Evolutionary conservation across 1,140 invertebrate genomes (phyloP).

Genomic region (Drosophila takahashii): DNA sequence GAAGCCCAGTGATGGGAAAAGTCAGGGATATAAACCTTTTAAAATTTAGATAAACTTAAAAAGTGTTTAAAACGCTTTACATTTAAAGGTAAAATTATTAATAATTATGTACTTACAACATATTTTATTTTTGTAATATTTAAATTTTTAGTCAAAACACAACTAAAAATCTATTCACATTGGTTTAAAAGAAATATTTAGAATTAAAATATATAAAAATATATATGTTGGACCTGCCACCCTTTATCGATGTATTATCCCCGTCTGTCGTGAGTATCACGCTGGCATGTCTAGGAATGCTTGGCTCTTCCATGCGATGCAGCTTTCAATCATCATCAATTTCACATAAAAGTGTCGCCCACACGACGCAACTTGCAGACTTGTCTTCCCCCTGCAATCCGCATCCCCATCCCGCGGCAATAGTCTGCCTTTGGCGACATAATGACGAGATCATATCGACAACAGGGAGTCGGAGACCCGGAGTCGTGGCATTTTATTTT

Average conservation of each 20-base stretch:
- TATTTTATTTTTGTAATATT: no score
- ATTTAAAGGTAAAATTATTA: no score
- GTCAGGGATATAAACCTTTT: background rate
- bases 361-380: slow-evolving; percentile 65
- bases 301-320: slow-evolving; percentile 40
- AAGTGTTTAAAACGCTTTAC: no score
- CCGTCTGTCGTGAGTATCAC: slow-evolving; percentile 34
- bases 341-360: slow-evolving; percentile 84
- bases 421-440: slow-evolving; percentile 43
- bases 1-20: background rate
- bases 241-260: slow-evolving; percentile 5
- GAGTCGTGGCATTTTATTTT: slow-evolving; percentile 61
- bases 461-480: slow-evolving; percentile 47
- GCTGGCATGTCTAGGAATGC: slow-evolving; percentile 28
- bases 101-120: no score
- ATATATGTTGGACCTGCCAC: background rate
- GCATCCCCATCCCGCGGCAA: background rate
- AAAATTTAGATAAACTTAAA: background rate
- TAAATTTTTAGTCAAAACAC: no score
- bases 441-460: slow-evolving; percentile 77
- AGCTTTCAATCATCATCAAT: slow-evolving; percentile 84
- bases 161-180: no score
- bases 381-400: slow-evolving; percentile 6
- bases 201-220: background rate
- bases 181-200: no score